Evolutionary conservation across 2,888 invertebrate species (phyloP), one percentile per base, ranked within the genome.

Genomic region (Acleris sparsana): DNA sequence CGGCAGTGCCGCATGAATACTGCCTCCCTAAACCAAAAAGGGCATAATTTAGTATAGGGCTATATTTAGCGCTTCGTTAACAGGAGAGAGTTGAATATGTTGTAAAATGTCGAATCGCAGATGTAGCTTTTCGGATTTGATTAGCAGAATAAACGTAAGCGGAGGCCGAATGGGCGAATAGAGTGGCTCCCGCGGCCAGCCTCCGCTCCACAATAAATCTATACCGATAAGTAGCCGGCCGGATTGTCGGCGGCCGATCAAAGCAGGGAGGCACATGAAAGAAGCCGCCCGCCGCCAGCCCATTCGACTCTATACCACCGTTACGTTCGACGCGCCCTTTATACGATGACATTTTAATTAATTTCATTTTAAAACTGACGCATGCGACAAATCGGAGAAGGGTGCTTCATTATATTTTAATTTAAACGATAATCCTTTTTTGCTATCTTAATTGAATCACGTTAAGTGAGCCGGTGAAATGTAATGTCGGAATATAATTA

Each of bases 171-270:
- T 80, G 80, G 73, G 73, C 75, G 78, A 79, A 82, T 75, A 75
- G 78, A 64, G 63, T 72, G 71, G 84, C 85, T 86, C 85, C 85
- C 82, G 82, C 79, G 76, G 81, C 76, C 85, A 86, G 88, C 85
- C 85, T 88, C 88, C 86, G 82, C 89, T 89, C 89, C 90, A 92
- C 91, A 90, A 92, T 92, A 92, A 92, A 92, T 92, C 92, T 88
- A 89, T 88, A 83, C 87, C 91, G 92, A 92, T 92, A 92, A 92
- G 92, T 91, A 91, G 91, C 85, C 87, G 84, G 83, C 82, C 85
- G 87, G 90, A 88, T 90, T 86, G 92, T 87, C 89, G 92, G 90
- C 84, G 85, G 82, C 77, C 80, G 89, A 88, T 92, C 92, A 92
- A 92, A 92, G 89, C 80, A 82, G 85, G 86, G 86, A 84, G 83